These are phyloP conservation scores for Hypolimnas misippus DNA, from an alignment of 2,888 invertebrate genomes.

Conservation along the genomic window DNA sequence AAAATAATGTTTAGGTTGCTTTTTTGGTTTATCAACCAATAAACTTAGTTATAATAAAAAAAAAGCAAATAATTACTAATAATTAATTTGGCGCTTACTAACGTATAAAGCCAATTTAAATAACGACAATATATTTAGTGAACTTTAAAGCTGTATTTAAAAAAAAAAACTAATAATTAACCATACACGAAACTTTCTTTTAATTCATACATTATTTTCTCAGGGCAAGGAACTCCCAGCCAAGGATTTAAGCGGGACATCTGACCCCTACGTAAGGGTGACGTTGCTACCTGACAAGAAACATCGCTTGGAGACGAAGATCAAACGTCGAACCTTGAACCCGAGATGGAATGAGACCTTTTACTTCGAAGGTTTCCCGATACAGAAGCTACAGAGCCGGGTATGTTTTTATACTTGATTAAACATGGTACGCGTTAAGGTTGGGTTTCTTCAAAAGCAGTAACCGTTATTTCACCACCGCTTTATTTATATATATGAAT, in stretches of 20 bases:
- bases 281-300: conserved; percentile 96
- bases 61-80: no score
- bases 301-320: conserved; percentile 95
- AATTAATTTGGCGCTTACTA: no score
- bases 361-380: conserved; percentile 97
- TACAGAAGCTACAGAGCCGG: conserved; percentile 95
- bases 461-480: no score
- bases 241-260: conserved; percentile 95
- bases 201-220: conserved; percentile 47
- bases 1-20: no score
- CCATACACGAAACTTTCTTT: no score
- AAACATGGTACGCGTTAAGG: background rate
- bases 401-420: conserved; percentile 66
- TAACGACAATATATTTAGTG: no score
- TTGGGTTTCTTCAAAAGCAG: background rate
- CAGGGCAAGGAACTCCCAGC: conserved; percentile 97
- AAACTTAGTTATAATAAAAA: no score
- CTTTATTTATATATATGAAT: no score
- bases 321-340: conserved; percentile 94
- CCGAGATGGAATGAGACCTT: conserved; percentile 97
- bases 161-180: no score
- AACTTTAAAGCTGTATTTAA: no score
- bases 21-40: no score
- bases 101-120: no score
- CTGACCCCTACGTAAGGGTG: conserved; percentile 95